Conservation (phyloP, 2,888 invertebrate species). For the Morpho helenor region DNA sequence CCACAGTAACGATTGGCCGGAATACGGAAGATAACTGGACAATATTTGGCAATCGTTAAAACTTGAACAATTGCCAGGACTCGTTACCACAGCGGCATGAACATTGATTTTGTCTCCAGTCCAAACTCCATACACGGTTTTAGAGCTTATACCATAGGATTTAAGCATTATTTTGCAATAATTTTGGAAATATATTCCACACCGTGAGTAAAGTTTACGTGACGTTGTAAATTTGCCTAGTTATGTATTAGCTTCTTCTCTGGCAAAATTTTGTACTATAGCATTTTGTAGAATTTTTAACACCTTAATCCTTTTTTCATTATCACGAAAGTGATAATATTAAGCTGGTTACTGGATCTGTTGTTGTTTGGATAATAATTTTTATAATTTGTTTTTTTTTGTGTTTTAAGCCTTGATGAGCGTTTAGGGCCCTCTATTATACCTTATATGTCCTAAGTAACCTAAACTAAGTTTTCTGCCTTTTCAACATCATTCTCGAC, state of each 20-base stretch:
- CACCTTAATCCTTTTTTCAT: no score
- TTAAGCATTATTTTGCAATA: background rate
- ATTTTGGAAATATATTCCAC: background rate
- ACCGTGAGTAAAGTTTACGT: background rate
- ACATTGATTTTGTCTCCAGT: slow-evolving; percentile 15
- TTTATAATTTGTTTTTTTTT: no score
- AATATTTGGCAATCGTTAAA: slow-evolving; percentile 10
- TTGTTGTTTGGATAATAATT: no score
- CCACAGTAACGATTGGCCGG: background rate
- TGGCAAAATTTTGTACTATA: background rate
- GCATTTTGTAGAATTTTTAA: no score
- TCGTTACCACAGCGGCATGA: slow-evolving; percentile 8
- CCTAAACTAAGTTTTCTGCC: no score
- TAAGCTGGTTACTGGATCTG: no score
- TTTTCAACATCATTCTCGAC: no score
- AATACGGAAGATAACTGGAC: slow-evolving; percentile 2
- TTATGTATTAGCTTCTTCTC: background rate
- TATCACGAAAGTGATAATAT: no score
- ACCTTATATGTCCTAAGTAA: no score
- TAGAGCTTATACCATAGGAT: background rate
- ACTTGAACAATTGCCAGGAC: slow-evolving; percentile 19
- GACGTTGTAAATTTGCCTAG: slow-evolving; percentile 1
- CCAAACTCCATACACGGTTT: background rate
- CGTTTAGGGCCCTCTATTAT: no score
- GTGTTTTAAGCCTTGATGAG: no score